phyloP scores from a whole-genome alignment of 37 sponge, comb jelly and placozoan species.

The Dysidea cf. avara region DNA sequence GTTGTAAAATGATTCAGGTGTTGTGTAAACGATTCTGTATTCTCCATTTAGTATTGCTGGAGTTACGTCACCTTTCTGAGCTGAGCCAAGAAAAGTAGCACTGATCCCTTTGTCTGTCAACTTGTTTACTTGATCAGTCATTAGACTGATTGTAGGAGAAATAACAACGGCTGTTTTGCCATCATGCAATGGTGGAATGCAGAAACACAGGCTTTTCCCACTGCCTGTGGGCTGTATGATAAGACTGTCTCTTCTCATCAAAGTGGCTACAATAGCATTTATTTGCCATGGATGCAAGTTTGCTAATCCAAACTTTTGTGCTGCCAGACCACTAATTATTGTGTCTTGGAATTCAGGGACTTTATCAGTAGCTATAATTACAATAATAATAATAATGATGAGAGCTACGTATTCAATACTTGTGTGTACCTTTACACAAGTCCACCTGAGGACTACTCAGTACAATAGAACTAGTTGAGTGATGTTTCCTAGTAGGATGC shows the following conservation, averaged over 20 bases:
- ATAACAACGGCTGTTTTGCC: background rate
- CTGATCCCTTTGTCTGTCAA: background rate
- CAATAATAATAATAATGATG: too few species aligned
- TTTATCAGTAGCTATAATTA: background rate
- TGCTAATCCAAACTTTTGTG: slow-evolving; percentile 5
- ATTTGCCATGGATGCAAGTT: slow-evolving; percentile 8
- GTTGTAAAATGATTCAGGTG: slow-evolving; percentile 16
- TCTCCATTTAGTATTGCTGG: background rate
- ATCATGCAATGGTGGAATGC: background rate
- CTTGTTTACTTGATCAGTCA: background rate
- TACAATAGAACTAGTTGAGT: too few species aligned
- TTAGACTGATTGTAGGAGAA: slow-evolving; percentile 4
- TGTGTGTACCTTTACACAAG: too few species aligned
- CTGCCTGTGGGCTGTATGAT: slow-evolving; percentile 16
- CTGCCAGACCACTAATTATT: background rate
- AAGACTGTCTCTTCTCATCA: background rate
- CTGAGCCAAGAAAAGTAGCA: background rate
- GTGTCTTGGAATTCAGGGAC: background rate
- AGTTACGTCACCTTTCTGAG: background rate
- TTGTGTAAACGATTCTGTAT: background rate
- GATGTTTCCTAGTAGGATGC: background rate
- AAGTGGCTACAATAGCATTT: background rate
- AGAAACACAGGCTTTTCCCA: background rate
- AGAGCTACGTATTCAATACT: too few species aligned
- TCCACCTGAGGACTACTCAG: too few species aligned